phyloP scores from a whole-genome alignment of 1,140 invertebrate genomes.

The Tetragonula clypearis region DNA sequence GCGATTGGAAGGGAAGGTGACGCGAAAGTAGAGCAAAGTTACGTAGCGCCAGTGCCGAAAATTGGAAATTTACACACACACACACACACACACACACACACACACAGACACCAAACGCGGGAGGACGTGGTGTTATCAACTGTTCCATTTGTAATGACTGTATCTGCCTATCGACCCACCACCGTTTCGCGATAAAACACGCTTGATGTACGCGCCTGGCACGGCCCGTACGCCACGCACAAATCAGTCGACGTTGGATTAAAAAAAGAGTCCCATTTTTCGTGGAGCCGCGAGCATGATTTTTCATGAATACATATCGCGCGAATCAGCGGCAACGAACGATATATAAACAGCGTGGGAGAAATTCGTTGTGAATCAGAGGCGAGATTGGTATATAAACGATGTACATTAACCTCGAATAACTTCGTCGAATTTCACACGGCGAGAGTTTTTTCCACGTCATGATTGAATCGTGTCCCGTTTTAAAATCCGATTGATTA shows the following conservation, averaged over 20 bases:
- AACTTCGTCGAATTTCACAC: not conserved
- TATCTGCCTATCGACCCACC: slow-evolving; percentile 17
- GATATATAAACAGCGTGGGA: no score
- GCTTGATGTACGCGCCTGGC: no score
- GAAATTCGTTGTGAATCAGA: not conserved
- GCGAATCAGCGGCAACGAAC: not conserved
- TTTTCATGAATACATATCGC: not conserved
- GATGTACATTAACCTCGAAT: not conserved
- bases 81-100: no score
- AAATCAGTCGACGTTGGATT: not conserved
- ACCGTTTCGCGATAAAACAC: slow-evolving; percentile 47
- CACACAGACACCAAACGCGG: not conserved
- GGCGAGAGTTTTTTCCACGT: not conserved
- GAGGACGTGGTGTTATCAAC: slow-evolving; percentile 42
- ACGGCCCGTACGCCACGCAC: not conserved
- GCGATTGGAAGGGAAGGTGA: no score
- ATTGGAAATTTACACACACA: not conserved
- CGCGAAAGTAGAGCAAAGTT: not conserved
- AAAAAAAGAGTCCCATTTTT: not conserved
- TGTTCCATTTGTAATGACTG: slow-evolving; percentile 44
- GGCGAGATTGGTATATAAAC: no score
- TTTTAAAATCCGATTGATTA: not conserved
- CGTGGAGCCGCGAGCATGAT: not conserved
- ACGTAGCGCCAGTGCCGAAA: not conserved
- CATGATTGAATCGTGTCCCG: not conserved